Evolutionary conservation across 2,113 vertebrate genomes (phyloP).

Genomic region (Anser cygnoides): DNA sequence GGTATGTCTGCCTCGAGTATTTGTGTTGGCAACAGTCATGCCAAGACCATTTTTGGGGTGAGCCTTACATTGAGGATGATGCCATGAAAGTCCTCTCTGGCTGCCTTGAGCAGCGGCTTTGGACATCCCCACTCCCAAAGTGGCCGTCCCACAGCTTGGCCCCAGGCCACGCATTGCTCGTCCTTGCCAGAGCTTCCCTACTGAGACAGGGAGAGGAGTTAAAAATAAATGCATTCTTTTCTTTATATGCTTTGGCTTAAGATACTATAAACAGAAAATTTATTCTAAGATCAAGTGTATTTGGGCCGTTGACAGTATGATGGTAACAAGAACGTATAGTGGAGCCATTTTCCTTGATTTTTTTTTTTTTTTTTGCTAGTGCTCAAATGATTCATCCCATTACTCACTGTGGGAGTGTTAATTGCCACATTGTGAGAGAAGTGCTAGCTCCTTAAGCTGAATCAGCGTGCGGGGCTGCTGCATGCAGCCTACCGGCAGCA

Average conservation of each 20-base stretch:
- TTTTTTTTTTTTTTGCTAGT: background rate
- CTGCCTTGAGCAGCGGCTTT: rapidly evolving
- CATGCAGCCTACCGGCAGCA: rapidly evolving
- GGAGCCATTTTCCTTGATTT: background rate
- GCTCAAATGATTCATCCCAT: background rate
- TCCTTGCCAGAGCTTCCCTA: background rate
- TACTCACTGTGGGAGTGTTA: background rate
- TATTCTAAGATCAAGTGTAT: background rate
- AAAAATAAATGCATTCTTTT: background rate
- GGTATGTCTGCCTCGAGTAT: rapidly evolving
- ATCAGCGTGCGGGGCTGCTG: background rate
- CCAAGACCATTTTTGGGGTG: background rate
- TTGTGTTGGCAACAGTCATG: rapidly evolving
- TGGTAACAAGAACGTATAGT: background rate
- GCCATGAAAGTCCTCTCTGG: background rate
- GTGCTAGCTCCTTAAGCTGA: background rate
- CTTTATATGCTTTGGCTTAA: background rate
- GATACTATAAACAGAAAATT: background rate
- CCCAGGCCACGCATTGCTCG: rapidly evolving
- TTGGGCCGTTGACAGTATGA: background rate
- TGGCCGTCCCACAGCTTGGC: background rate
- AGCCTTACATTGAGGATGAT: background rate
- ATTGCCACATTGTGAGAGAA: background rate
- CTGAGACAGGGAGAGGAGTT: background rate
- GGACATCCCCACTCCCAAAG: rapidly evolving